Evolutionary conservation across 2,797 vertebrate species (phyloP).

Genomic region (Pampus argenteus): DNA sequence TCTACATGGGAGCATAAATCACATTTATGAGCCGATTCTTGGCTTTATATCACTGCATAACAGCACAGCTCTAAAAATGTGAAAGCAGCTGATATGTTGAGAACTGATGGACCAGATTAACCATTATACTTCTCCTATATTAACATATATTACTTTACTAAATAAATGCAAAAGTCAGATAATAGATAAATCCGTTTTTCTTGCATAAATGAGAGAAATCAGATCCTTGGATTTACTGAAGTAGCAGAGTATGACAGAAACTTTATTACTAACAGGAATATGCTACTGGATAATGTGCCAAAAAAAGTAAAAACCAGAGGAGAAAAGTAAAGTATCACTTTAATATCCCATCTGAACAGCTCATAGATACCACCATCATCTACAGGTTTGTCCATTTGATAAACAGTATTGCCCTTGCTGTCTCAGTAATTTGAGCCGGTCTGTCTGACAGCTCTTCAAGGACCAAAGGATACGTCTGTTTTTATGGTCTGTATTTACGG

Average conservation of each 20-base stretch:
- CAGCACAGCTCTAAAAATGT: background rate
- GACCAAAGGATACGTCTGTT: slow-evolving; percentile 47
- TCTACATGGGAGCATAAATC: slow-evolving; percentile 19
- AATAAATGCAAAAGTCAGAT: background rate
- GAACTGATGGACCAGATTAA: background rate
- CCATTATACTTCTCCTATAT: background rate
- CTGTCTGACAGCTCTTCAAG: slow-evolving; percentile 63
- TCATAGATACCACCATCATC: slow-evolving; percentile 24
- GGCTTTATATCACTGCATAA: background rate
- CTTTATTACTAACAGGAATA: slow-evolving; percentile 19
- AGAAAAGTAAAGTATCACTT: slow-evolving; percentile 56
- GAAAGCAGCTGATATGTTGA: background rate
- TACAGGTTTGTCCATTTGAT: slow-evolving; percentile 63
- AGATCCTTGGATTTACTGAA: background rate
- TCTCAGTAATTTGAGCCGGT: slow-evolving; percentile 60
- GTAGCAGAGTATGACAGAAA: background rate
- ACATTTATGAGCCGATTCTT: background rate
- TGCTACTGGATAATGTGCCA: background rate
- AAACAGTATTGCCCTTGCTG: slow-evolving; percentile 52
- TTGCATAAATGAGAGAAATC: background rate
- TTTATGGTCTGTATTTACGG: slow-evolving; percentile 75
- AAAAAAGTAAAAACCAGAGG: slow-evolving; percentile 11
- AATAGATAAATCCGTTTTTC: background rate
- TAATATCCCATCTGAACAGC: slow-evolving; percentile 47
- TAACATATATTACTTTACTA: background rate